Base-by-base conservation (phyloP, 53 echinoderm and acorn worm genomes). In the Paracentrotus lividus region DNA sequence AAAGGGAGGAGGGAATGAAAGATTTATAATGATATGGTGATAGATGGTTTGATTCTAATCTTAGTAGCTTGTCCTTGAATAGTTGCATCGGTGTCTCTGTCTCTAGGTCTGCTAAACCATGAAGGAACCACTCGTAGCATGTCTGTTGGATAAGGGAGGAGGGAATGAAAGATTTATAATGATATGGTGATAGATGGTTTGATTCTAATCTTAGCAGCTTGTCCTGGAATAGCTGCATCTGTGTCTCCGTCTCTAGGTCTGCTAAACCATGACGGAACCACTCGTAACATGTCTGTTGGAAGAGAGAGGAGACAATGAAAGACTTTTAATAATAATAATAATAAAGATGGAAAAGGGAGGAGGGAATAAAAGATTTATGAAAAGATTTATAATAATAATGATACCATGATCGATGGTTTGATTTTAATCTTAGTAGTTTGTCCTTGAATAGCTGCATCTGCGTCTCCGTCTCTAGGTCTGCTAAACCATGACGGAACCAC, bases 91-190 rank as follows among this genome's bases (percentile, higher is more conserved):
- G 99, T 16, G 97, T 96, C 93, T 99, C 99, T 8, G 94, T 94
- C 60, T 99, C 99, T 8, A 99, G 94, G 88, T 99, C 99, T 15
- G 93, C 95, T 68, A 99, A 68, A 29, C 99, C 99, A 65, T 94
- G 90, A 6, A 93, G 95, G 95, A 99, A 99, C 99, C 99, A 99
- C 93, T 96, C 96, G 68, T 94, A 97, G 88, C 99, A 99, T 2
- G 96, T 99, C 99, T 99, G 90, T 3, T 54, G 13, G 43, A 26
- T 12, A 65, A 43, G 43, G 49, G 12, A 2, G 49, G 78, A 23
- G 1, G 36, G 38, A 42, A 23, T 4, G 4, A 45, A 78, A 23
- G 21, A 78, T 18, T 0, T 18, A 4, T 57, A 57, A 3, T 57
- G 0, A 57, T 20, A 13, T 54, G 13, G 94, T 9, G 97, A 97